Percentiles rank a stretch among this genome's conserved stretches.
Conservation (phyloP, 2,888 invertebrate species). For the Dorcus parallelipipedus region DNA sequence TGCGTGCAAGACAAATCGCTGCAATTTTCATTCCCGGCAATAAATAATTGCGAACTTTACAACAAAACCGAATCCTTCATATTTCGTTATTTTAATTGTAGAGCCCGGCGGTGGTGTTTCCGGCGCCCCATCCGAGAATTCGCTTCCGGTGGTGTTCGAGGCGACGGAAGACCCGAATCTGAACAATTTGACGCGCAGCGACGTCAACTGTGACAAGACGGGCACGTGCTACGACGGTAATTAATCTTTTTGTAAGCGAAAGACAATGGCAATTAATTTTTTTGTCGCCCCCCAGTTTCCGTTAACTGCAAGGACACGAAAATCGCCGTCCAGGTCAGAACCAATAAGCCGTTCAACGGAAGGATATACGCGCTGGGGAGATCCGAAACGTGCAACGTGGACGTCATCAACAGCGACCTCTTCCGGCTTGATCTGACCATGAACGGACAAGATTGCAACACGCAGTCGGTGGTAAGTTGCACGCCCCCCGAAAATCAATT, state of each 20-base stretch:
- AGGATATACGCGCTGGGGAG: conserved; percentile 90
- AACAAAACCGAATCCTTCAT: not conserved
- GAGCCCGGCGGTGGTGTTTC: conserved; percentile 19
- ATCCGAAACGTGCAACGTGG: conserved; percentile 92
- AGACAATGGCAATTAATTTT: not conserved
- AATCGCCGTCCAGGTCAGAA: conserved; percentile 88
- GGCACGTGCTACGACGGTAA: conserved; percentile 94
- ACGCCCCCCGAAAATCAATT: no score
- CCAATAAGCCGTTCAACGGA: conserved; percentile 92
- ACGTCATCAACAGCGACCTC: conserved; percentile 87
- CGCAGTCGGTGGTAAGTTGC: conserved; percentile 83
- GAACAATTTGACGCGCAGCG: conserved; percentile 72
- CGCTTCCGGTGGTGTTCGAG: conserved; percentile 72
- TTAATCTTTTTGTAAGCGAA: not conserved
- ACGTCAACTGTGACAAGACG: conserved; percentile 89
- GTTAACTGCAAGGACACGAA: conserved; percentile 93
- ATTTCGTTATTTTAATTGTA: not conserved
- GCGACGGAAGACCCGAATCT: conserved; percentile 71
- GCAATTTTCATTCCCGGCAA: no score
- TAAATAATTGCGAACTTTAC: no score
- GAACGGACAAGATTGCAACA: conserved; percentile 93
- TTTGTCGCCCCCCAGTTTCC: conserved; percentile 66
- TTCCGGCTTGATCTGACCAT: conserved; percentile 90
- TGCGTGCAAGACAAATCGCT: no score
- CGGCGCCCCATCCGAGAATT: conserved; percentile 52